Conservation (phyloP, 2,113 vertebrate species). For the Pyxicephalus adspersus region DNA sequence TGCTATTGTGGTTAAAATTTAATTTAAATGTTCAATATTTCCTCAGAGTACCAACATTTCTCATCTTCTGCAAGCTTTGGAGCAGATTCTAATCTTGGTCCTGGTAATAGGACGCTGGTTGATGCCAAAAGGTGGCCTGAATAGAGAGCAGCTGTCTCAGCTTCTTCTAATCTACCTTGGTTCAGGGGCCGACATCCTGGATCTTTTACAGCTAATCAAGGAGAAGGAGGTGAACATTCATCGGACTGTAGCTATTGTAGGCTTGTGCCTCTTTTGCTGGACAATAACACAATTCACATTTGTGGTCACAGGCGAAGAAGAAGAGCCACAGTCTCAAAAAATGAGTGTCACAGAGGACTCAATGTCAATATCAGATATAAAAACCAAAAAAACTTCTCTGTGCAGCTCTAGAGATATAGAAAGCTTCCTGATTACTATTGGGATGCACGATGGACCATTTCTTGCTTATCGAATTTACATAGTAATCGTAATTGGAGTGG, state of each 20-base stretch:
- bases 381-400: not conserved
- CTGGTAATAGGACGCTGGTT: conserved; percentile 77
- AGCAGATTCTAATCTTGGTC: conserved; percentile 76
- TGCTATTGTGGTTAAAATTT: too few species aligned
- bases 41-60: not conserved
- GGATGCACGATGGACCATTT: conserved; percentile 75
- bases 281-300: conserved; percentile 76
- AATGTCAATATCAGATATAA: not conserved
- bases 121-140: conserved; percentile 78
- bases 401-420: conserved; percentile 72
- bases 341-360: not conserved
- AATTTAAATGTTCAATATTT: not conserved
- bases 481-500: conserved; percentile 67
- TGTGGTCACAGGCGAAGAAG: conserved; percentile 71
- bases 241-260: conserved; percentile 63
- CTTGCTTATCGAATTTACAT: conserved; percentile 74
- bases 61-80: conserved; percentile 67
- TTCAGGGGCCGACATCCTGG: conserved; percentile 75
- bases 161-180: conserved; percentile 77
- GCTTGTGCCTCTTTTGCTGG: conserved; percentile 74
- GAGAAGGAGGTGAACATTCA: conserved; percentile 70
- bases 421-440: conserved; percentile 72
- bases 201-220: conserved; percentile 76
- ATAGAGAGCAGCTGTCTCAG: conserved; percentile 75
- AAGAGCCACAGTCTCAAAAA: not conserved